Conservation (phyloP, 1,140 invertebrate genomes). For the Bombus cullumanus region DNA sequence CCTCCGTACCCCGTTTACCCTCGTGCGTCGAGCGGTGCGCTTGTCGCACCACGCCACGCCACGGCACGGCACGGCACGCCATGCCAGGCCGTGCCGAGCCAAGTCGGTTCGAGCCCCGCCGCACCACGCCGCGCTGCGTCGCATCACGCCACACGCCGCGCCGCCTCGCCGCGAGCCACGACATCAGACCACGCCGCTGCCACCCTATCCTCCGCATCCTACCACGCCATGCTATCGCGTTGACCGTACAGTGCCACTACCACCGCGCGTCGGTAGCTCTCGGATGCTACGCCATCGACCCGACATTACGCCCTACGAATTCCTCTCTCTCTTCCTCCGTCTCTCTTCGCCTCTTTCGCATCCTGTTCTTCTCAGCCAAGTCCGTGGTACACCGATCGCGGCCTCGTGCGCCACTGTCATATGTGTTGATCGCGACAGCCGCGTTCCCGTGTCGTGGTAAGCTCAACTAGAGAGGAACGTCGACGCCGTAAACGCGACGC, state of each 20-base stretch:
- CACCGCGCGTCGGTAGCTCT: constrained; percentile 27
- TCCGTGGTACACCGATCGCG: constrained; percentile 54
- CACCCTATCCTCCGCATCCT: constrained; percentile 15
- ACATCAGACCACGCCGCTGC: background rate
- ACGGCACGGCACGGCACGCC: constrained; percentile 3
- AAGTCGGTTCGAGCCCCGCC: background rate
- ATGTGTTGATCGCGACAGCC: constrained; percentile 49
- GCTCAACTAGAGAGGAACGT: constrained; percentile 70
- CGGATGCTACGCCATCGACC: constrained; percentile 51
- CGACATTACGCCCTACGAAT: constrained; percentile 45
- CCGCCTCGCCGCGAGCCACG: constrained; percentile 8
- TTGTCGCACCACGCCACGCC: constrained; percentile 37
- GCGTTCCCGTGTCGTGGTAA: constrained; percentile 54
- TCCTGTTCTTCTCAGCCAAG: constrained; percentile 31
- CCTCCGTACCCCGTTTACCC: constrained; percentile 66
- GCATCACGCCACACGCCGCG: background rate
- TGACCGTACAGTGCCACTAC: constrained; percentile 2
- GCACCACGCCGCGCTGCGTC: background rate
- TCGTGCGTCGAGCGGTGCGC: constrained; percentile 59
- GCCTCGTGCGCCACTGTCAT: constrained; percentile 41
- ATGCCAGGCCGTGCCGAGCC: background rate
- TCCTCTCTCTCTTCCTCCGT: constrained; percentile 22
- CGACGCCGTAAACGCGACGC: constrained; percentile 78
- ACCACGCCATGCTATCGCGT: constrained; percentile 13
- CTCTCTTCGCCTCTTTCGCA: constrained; percentile 25